These are phyloP conservation scores for Sinodicranocentrus sp. DNA, from an alignment of 2,888 invertebrate genomes.

Conservation along the genomic window DNA sequence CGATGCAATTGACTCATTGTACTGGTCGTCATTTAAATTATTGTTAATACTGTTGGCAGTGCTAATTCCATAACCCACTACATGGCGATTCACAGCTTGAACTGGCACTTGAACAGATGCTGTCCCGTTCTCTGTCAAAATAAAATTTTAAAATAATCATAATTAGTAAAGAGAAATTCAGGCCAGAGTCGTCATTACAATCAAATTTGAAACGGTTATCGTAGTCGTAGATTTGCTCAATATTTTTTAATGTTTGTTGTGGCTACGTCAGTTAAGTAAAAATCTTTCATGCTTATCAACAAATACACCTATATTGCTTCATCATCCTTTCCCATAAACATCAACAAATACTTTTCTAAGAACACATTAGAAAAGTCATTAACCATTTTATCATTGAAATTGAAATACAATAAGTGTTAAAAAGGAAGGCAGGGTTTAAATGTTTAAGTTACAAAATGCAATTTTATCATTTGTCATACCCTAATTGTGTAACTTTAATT, in stretches of 20 bases:
- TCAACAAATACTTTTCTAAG: background rate
- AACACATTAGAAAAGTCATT: constrained; percentile 20
- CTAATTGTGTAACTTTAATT: no score
- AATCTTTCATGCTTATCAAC: background rate
- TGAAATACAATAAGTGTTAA: no score
- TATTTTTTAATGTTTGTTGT: no score
- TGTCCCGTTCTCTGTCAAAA: constrained; percentile 61
- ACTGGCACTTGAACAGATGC: constrained; percentile 73
- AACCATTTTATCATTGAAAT: constrained; percentile 16
- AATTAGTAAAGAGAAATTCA: constrained; percentile 21
- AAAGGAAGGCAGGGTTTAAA: no score
- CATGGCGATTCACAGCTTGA: constrained; percentile 74
- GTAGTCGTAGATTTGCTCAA: no score
- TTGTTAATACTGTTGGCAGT: constrained; percentile 44
- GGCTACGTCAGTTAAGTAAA: no score
- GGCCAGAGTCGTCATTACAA: constrained; percentile 39
- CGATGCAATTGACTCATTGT: constrained; percentile 58
- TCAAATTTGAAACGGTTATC: constrained; percentile 34
- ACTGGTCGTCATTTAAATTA: constrained; percentile 51
- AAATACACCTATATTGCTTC: background rate
- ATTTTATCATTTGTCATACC: no score
- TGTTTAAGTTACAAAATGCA: no score
- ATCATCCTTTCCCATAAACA: background rate
- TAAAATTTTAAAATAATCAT: constrained; percentile 30
- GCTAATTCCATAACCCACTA: constrained; percentile 65